A percentile compares a stretch with the other conserved stretches of the same genome.
Conservation (phyloP, 1,140 invertebrate species). For the Rhizoglyphus robini region DNA sequence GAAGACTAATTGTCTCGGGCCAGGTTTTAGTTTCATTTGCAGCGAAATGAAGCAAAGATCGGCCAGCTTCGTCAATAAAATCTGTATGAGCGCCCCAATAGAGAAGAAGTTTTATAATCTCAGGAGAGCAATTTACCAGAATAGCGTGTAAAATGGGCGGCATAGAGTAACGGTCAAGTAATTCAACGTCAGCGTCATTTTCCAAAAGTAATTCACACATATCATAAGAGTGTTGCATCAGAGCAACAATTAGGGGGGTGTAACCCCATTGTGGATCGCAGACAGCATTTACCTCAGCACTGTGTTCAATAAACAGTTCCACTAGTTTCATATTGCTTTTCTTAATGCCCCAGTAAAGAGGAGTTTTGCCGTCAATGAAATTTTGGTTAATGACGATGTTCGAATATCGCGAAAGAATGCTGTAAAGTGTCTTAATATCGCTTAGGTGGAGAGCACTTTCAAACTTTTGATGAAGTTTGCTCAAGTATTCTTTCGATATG, state of each 20-base stretch:
- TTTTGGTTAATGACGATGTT: slow-evolving; percentile 5
- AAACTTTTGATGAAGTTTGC: slow-evolving; percentile 12
- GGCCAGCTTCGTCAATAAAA: slow-evolving; percentile 74
- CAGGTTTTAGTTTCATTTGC: slow-evolving; percentile 57
- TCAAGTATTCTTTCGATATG: slow-evolving; percentile 8
- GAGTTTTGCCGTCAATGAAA: slow-evolving; percentile 60
- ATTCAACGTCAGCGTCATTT: slow-evolving; percentile 71
- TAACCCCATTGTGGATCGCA: slow-evolving; percentile 73
- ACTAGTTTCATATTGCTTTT: slow-evolving; percentile 43
- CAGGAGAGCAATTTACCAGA: slow-evolving; percentile 1
- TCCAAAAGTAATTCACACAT: slow-evolving; percentile 70
- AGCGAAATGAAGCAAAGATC: slow-evolving; percentile 62
- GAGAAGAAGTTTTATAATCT: slow-evolving; percentile 55
- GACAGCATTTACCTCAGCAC: slow-evolving; percentile 65
- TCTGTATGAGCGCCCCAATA: slow-evolving; percentile 82
- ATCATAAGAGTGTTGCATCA: slow-evolving; percentile 47
- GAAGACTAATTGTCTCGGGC: slow-evolving; percentile 64
- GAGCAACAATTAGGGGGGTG: slow-evolving; percentile 79
- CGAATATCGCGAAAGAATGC: slow-evolving; percentile 6
- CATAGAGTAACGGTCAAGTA: slow-evolving; percentile 43
- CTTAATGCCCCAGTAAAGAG: slow-evolving; percentile 42
- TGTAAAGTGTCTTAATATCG: slow-evolving; percentile 6
- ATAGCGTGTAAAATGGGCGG: slow-evolving; percentile 15
- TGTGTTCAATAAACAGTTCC: slow-evolving; percentile 57
- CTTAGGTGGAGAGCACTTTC: background rate